These are phyloP conservation scores for Anhinga rufa DNA, from an alignment of 2,113 vertebrate genomes.

Conservation along the genomic window DNA sequence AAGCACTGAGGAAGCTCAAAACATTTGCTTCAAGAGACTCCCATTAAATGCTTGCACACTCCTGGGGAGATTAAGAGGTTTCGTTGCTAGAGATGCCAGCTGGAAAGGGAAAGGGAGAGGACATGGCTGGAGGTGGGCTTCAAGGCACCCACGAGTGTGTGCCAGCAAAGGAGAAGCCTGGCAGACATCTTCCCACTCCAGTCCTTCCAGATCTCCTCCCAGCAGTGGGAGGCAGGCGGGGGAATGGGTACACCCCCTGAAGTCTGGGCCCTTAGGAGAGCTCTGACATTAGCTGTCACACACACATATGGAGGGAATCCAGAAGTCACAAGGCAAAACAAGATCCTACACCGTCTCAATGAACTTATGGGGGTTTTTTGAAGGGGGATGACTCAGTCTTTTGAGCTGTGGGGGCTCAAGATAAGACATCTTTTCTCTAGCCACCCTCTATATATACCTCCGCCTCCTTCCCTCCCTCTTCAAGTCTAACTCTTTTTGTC, in stretches of 20 bases:
- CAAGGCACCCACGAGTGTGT: rapidly evolving
- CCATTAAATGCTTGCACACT: background rate
- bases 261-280: background rate
- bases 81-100: background rate
- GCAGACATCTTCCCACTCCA: background rate
- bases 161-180: background rate
- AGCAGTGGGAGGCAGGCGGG: background rate
- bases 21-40: background rate
- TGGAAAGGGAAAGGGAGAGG: background rate
- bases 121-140: background rate
- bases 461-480: background rate
- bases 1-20: background rate
- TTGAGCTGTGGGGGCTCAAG: background rate
- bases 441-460: background rate
- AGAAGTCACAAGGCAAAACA: background rate
- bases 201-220: background rate
- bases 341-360: background rate
- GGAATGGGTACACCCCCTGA: background rate
- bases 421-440: background rate
- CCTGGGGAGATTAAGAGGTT: background rate
- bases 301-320: background rate
- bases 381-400: background rate
- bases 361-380: background rate
- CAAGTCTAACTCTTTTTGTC: background rate
- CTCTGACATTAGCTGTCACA: background rate